Percentiles rank a stretch among this genome's conserved stretches.
Conservation (phyloP, 2,888 invertebrate genomes). For the Heliconius hortense region DNA sequence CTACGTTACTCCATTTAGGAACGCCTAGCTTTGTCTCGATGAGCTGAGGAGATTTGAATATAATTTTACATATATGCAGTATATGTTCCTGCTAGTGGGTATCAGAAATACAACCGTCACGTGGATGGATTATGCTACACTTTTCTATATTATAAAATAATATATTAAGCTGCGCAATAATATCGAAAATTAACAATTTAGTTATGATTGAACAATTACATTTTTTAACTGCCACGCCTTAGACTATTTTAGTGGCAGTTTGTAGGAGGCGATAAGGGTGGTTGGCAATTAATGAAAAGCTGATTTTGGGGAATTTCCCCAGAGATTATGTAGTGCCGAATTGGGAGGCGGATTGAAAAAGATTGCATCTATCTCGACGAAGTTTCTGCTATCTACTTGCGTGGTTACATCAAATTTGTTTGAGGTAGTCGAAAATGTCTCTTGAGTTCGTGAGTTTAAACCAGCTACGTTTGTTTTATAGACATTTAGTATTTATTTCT, state of each 20-base stretch:
- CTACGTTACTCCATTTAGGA: not conserved
- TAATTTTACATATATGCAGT: too few relatives aligned
- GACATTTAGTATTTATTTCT: too few relatives aligned
- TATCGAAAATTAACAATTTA: too few relatives aligned
- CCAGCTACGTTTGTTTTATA: not conserved
- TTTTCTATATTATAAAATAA: not conserved
- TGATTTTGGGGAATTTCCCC: slow-evolving; percentile 65
- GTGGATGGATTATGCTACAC: not conserved
- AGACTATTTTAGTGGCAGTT: slow-evolving; percentile 44
- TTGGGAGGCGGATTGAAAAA: slow-evolving; percentile 59
- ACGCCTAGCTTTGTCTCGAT: too few relatives aligned
- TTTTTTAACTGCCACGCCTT: slow-evolving; percentile 6
- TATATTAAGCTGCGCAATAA: not conserved
- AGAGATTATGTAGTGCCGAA: slow-evolving; percentile 58
- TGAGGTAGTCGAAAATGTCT: not conserved
- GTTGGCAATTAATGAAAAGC: slow-evolving; percentile 74
- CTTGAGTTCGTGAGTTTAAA: not conserved
- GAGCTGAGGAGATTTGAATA: too few relatives aligned
- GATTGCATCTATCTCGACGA: slow-evolving; percentile 54
- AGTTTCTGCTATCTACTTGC: slow-evolving; percentile 3
- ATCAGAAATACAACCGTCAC: too few relatives aligned
- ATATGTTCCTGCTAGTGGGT: too few relatives aligned
- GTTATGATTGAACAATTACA: too few relatives aligned
- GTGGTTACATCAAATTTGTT: slow-evolving; percentile 17
- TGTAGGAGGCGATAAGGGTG: slow-evolving; percentile 59